Percentiles rank a stretch among this genome's conserved stretches.
These are phyloP conservation scores for Cebidichthys violaceus DNA, from an alignment of 2,113 vertebrate species.

Conservation along the genomic window DNA sequence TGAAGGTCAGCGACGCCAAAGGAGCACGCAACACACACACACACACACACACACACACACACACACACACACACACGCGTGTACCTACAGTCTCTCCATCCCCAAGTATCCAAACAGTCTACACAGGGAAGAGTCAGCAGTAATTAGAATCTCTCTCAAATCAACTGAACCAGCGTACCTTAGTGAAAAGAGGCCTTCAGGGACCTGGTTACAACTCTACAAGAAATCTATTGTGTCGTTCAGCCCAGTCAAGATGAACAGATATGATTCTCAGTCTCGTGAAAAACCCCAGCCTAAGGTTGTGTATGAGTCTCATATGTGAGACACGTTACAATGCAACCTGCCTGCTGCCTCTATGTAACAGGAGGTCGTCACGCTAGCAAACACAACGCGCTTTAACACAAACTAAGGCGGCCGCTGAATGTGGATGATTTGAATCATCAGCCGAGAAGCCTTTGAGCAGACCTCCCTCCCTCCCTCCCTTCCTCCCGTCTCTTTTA, in stretches of 20 bases:
- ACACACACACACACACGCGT: not conserved
- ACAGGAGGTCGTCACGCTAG: not conserved
- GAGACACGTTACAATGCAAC: not conserved
- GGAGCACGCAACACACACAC: not conserved
- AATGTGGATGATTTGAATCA: not conserved
- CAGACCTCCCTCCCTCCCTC: not conserved
- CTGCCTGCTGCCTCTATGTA: not conserved
- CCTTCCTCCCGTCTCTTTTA: not conserved
- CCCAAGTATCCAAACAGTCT: conserved; percentile 8
- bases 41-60: not conserved
- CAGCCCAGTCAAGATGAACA: not conserved
- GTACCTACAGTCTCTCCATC: not conserved
- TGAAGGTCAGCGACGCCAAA: conserved; percentile 79
- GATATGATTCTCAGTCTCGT: conserved; percentile 8
- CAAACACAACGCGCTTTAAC: conserved; percentile 4
- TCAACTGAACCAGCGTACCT: conserved; percentile 3
- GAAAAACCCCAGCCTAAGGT: conserved; percentile 2
- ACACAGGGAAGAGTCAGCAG: conserved; percentile 1
- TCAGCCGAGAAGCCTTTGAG: not conserved
- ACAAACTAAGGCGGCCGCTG: not conserved
- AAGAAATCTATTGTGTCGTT: conserved; percentile 9
- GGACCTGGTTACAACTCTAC: conserved; percentile 13
- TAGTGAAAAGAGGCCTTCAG: conserved; percentile 11
- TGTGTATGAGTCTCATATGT: not conserved
- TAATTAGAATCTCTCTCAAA: conserved; percentile 32